Evolutionary conservation across 2,797 vertebrate genomes (phyloP).

Genomic region (Morelia viridis): DNA sequence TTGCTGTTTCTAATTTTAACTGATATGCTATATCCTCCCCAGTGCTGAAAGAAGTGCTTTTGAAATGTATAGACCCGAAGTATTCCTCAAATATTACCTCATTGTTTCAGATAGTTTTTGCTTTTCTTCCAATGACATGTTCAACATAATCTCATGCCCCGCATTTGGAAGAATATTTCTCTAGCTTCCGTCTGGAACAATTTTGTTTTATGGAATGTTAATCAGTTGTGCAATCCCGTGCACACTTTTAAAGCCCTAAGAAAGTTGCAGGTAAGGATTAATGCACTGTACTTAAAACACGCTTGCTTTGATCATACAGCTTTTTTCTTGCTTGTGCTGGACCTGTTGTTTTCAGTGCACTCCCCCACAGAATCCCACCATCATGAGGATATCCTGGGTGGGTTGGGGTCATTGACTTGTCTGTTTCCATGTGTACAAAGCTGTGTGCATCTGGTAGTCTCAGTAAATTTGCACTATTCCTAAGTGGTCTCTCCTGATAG

Average conservation of each 20-base stretch:
- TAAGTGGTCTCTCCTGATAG: neutral
- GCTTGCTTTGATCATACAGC: neutral
- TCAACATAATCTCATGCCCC: slow-evolving; percentile 48
- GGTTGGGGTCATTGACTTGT: neutral
- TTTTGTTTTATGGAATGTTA: slow-evolving; percentile 46
- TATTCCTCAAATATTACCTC: slow-evolving; percentile 71
- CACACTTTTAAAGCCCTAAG: neutral
- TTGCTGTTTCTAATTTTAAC: slow-evolving; percentile 69
- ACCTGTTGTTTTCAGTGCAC: neutral
- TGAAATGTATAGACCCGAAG: slow-evolving; percentile 61
- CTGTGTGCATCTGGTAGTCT: no score
- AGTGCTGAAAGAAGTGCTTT: slow-evolving; percentile 60
- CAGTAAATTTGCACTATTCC: neutral
- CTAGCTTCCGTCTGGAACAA: slow-evolving; percentile 41
- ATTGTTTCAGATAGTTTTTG: slow-evolving; percentile 57
- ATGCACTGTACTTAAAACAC: slow-evolving; percentile 13
- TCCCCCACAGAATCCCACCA: neutral
- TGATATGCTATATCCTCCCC: slow-evolving; percentile 57
- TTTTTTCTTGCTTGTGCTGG: neutral
- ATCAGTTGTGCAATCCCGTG: slow-evolving; percentile 25
- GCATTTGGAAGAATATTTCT: slow-evolving; percentile 42
- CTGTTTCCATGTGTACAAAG: neutral
- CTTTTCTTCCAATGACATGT: slow-evolving; percentile 62
- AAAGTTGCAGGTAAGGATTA: slow-evolving; percentile 21
- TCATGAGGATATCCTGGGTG: neutral